phyloP scores from a whole-genome alignment of 2,113 vertebrate genomes.

The Axis porcinus region DNA sequence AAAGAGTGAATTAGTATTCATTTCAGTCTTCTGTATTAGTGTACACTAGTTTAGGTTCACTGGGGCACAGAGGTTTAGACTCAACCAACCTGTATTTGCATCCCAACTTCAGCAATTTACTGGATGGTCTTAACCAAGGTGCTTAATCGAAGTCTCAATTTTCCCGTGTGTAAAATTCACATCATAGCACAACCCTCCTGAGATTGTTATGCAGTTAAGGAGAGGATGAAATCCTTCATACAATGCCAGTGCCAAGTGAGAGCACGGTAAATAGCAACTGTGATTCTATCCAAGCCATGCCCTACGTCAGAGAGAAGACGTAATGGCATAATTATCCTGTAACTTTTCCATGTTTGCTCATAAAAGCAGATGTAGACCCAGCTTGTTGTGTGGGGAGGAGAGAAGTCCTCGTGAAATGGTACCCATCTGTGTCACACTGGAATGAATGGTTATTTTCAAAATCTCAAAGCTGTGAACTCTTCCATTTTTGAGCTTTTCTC shows the following conservation, averaged over 20 bases:
- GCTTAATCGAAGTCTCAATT: neutral
- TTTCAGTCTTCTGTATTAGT: neutral
- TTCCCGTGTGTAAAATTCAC: neutral
- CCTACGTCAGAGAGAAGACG: neutral
- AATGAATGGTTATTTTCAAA: neutral
- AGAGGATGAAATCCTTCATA: neutral
- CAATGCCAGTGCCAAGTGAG: neutral
- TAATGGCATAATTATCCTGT: neutral
- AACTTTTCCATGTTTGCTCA: neutral
- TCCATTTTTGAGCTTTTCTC: neutral
- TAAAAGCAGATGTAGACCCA: neutral
- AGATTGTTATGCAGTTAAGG: neutral
- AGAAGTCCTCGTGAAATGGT: neutral
- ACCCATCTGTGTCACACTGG: neutral
- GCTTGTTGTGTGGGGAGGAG: neutral
- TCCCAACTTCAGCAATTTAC: neutral
- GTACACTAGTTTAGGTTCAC: neutral
- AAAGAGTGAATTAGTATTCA: neutral
- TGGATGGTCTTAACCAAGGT: neutral
- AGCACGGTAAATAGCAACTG: accelerated
- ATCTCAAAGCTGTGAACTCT: neutral
- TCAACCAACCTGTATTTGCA: neutral
- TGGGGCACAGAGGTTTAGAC: neutral
- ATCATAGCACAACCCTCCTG: neutral
- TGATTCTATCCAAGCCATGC: neutral